Conservation (phyloP, 2,797 vertebrate genomes). For the Corythornis leucogaster region DNA sequence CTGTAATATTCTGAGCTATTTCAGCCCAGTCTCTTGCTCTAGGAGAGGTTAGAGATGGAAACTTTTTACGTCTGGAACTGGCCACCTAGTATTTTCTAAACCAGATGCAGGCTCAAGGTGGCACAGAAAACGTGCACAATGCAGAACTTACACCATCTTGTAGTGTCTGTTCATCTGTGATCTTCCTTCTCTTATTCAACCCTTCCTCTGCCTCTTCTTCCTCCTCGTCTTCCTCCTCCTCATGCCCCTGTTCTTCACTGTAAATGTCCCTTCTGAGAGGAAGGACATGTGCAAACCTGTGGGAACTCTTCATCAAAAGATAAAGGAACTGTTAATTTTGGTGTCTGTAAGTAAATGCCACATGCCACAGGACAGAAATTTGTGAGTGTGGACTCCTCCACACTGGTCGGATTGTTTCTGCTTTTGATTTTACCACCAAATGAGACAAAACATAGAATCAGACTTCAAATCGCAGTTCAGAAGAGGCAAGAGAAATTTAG, state of each 20-base stretch:
- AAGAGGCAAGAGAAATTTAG: background rate
- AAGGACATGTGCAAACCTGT: slow-evolving; percentile 84
- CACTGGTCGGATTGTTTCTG: background rate
- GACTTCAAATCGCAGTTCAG: background rate
- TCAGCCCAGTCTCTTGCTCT: background rate
- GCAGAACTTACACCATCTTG: slow-evolving; percentile 82
- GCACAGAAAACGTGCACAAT: background rate
- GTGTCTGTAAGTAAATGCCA: background rate
- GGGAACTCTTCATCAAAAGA: slow-evolving; percentile 83
- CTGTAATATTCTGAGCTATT: background rate
- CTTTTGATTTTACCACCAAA: background rate
- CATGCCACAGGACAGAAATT: background rate
- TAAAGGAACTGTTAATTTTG: slow-evolving; percentile 46
- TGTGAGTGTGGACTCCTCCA: background rate
- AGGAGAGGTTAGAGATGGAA: background rate
- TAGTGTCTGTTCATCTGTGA: slow-evolving; percentile 80
- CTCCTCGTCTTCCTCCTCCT: slow-evolving; percentile 60
- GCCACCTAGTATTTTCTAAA: background rate
- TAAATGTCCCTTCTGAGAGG: slow-evolving; percentile 86
- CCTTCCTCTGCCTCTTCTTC: slow-evolving; percentile 72
- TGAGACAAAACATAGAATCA: background rate
- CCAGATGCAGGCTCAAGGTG: background rate
- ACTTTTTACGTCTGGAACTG: background rate
- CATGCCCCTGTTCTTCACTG: slow-evolving; percentile 86
- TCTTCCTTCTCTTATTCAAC: slow-evolving; percentile 82